phyloP scores from a whole-genome alignment of 2,888 invertebrate genomes.

The Agriopis aurantiaria region DNA sequence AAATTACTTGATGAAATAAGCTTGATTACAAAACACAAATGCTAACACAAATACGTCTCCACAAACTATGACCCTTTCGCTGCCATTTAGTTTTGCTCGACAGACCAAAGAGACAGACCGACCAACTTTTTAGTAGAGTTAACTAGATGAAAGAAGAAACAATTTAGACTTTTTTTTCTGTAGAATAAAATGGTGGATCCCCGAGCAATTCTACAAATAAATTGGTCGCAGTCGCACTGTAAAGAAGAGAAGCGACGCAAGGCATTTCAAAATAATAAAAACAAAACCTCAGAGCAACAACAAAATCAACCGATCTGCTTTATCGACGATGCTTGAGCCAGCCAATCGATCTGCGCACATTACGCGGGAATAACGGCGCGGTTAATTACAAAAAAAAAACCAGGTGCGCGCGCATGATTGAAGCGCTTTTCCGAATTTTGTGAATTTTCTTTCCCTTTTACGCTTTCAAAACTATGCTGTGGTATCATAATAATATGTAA shows the following conservation, averaged over 20 bases:
- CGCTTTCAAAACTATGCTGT: conserved; percentile 45
- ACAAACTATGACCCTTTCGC: neutral
- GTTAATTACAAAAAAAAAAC: conserved; percentile 41
- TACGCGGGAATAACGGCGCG: conserved; percentile 40
- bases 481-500: conserved; percentile 5
- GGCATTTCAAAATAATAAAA: neutral
- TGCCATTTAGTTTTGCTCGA: neutral
- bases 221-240: neutral
- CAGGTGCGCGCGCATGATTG: conserved; percentile 62
- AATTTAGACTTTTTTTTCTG: neutral
- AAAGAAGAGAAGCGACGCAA: neutral
- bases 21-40: neutral
- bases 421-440: conserved; percentile 43
- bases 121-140: neutral
- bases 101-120: neutral
- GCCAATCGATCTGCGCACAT: conserved; percentile 28
- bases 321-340: conserved; percentile 10
- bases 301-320: conserved; percentile 6
- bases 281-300: conserved; percentile 3
- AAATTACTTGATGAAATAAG: neutral
- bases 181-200: neutral
- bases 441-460: conserved; percentile 44
- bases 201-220: neutral
- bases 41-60: neutral
- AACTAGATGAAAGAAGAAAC: neutral